phyloP scores from a whole-genome alignment of 2,797 vertebrate genomes.

The Falco biarmicus region DNA sequence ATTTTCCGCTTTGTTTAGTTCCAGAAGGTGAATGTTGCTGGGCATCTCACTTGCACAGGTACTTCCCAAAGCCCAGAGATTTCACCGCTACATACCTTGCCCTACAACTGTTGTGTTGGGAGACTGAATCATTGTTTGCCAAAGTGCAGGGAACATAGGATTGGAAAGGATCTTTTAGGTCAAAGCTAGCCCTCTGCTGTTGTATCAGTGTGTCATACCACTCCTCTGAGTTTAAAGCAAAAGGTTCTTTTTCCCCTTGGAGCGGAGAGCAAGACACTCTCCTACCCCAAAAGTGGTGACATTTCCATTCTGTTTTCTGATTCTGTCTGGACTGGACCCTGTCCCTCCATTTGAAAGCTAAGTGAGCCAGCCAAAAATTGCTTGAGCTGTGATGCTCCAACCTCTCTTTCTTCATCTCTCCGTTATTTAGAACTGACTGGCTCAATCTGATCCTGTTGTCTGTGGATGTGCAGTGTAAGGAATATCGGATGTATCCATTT shows the following conservation, averaged over 20 bases:
- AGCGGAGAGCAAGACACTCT: not conserved
- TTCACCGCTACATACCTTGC: not conserved
- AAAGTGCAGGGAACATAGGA: not conserved
- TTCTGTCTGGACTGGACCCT: not conserved
- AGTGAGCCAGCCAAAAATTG: not conserved
- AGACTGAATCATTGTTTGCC: constrained; percentile 49
- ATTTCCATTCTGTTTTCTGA: not conserved
- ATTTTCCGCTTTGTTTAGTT: not conserved
- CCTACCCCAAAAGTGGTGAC: not conserved
- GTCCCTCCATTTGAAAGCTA: not conserved
- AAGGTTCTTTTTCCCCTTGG: not conserved
- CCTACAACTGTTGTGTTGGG: not conserved
- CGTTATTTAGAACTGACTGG: not conserved
- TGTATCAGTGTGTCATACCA: not conserved
- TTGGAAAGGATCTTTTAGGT: not conserved
- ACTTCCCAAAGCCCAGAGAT: not conserved
- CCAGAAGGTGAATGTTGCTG: not conserved
- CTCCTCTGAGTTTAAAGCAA: not conserved
- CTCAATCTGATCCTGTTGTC: not conserved
- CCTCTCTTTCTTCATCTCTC: not conserved
- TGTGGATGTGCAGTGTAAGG: not conserved
- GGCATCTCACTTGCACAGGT: not conserved
- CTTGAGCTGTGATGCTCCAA: not conserved
- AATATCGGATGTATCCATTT: not conserved
- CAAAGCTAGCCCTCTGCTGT: not conserved